Evolutionary conservation across 64 coral and sea anemone genomes (phyloP).

Genomic region (Orbicella faveolata): DNA sequence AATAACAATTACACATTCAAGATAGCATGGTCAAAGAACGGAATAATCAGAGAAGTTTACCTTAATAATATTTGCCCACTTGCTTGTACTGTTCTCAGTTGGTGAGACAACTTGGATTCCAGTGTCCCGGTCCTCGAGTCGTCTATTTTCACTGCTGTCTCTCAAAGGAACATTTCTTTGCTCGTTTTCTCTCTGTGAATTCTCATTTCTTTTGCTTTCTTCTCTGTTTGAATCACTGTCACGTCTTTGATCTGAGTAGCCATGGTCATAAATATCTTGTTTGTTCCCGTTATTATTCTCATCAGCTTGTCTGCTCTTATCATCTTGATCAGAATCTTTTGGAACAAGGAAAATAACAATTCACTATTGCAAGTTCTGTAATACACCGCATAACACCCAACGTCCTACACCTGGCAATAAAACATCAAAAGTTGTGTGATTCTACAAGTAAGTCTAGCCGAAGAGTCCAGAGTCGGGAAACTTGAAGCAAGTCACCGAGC

Average conservation of each 20-base stretch:
- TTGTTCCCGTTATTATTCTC: background rate
- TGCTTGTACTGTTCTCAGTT: background rate
- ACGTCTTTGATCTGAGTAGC: too few relatives aligned
- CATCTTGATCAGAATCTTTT: background rate
- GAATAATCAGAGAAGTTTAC: background rate
- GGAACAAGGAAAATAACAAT: background rate
- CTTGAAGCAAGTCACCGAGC: too few relatives aligned
- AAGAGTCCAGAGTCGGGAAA: too few relatives aligned
- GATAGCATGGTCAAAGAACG: too few relatives aligned
- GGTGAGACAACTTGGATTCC: background rate
- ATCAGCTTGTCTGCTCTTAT: background rate
- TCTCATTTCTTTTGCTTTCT: background rate
- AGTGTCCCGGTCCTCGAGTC: background rate
- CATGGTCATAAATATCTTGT: background rate
- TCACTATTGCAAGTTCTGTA: background rate
- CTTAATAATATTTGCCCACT: constrained; percentile 13
- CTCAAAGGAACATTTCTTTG: background rate
- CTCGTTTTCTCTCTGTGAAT: background rate
- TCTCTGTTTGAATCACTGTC: too few relatives aligned
- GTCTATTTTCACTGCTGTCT: background rate
- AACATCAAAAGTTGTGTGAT: too few relatives aligned
- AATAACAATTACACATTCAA: too few relatives aligned
- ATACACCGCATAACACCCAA: background rate
- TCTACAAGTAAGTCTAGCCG: too few relatives aligned
- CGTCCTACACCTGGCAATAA: too few relatives aligned